phyloP scores from a whole-genome alignment of 2,113 vertebrate genomes.

The Callocephalon fimbriatum region DNA sequence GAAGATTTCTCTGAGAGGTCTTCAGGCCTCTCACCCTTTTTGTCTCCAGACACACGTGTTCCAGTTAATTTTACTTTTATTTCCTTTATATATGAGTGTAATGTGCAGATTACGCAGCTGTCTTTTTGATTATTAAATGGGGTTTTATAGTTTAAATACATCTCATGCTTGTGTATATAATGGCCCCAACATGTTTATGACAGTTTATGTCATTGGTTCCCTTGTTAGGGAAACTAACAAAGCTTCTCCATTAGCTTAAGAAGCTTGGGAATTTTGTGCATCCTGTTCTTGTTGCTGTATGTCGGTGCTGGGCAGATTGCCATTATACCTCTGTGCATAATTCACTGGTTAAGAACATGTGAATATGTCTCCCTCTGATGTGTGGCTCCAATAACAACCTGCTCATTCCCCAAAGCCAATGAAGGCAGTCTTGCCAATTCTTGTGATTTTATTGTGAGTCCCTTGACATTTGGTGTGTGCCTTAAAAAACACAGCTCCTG shows the following conservation, averaged over 20 bases:
- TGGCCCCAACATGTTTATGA: conserved; percentile 54
- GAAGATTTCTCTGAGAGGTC: not conserved
- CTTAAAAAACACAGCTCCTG: conserved; percentile 65
- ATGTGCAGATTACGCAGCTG: conserved; percentile 31
- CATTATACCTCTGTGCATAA: conserved; percentile 48
- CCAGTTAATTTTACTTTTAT: conserved; percentile 52
- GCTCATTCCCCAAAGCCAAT: conserved; percentile 40
- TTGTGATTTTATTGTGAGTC: conserved; percentile 63
- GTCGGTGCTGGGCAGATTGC: conserved; percentile 62
- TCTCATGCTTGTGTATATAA: conserved; percentile 16
- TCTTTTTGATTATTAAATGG: conserved; percentile 55
- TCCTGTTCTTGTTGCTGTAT: conserved; percentile 66
- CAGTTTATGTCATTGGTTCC: conserved; percentile 64
- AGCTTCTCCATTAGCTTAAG: conserved; percentile 50
- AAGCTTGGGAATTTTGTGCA: conserved; percentile 68
- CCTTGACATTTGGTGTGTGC: conserved; percentile 52
- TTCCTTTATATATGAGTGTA: conserved; percentile 55
- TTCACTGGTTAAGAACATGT: conserved; percentile 44
- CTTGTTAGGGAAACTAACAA: conserved; percentile 49
- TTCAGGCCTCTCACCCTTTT: not conserved
- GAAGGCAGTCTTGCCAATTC: conserved; percentile 40
- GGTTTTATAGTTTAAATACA: conserved; percentile 49
- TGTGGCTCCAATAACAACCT: conserved; percentile 67
- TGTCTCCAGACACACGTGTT: conserved; percentile 7
- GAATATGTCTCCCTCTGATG: conserved; percentile 62